Conservation (phyloP, 2,888 invertebrate genomes). For the Chymomyza fuscimana region DNA sequence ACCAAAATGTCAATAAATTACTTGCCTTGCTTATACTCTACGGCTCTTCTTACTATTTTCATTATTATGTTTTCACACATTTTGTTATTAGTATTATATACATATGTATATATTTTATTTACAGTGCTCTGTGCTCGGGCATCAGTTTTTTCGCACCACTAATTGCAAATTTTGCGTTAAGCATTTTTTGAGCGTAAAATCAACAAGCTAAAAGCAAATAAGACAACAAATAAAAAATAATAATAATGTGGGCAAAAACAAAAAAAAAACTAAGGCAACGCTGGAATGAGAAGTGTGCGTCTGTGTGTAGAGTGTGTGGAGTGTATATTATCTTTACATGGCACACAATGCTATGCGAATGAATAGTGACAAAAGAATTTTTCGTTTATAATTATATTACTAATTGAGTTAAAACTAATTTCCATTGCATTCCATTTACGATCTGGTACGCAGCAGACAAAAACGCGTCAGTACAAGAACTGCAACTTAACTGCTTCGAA, state of each 20-base stretch:
- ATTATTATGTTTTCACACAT: not conserved
- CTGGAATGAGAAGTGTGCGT: not conserved
- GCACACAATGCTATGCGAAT: not conserved
- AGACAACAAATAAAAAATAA: constrained; percentile 26
- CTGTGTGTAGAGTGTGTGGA: not conserved
- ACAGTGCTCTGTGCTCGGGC: not conserved
- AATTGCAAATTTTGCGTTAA: constrained; percentile 48
- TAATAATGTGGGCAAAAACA: not conserved
- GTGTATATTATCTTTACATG: not conserved
- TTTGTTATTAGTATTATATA: not conserved
- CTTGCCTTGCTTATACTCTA: not conserved
- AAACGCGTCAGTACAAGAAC: too few species aligned
- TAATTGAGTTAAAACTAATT: too few species aligned
- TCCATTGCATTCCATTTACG: too few species aligned
- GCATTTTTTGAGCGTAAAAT: constrained; percentile 14
- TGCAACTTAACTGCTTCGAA: too few species aligned
- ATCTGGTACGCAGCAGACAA: too few species aligned
- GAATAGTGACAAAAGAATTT: too few species aligned
- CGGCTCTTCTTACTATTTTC: not conserved
- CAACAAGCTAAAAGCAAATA: constrained; percentile 7
- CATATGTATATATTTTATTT: not conserved
- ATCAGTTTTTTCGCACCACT: constrained; percentile 25
- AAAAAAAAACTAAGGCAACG: not conserved
- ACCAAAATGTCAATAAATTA: not conserved
- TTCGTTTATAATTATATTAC: too few species aligned